Evolutionary conservation across 1,140 invertebrate species (phyloP).

Genomic region (Bombus confusus): DNA sequence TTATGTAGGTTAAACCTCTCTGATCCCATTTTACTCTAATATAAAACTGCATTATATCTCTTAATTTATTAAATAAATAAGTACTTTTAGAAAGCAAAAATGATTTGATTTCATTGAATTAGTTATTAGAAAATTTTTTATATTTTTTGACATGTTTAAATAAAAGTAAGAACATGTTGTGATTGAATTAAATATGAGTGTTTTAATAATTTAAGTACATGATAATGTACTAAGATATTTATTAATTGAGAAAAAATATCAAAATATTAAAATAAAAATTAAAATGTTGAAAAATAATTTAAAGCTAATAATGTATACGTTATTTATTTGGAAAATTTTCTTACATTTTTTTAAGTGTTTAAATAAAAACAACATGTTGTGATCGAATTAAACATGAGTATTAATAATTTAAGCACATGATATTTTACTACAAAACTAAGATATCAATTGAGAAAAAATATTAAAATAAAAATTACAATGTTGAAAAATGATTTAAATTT

Average conservation of each 20-base stretch:
- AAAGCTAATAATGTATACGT: neutral
- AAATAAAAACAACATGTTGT: neutral
- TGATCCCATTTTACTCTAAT: constrained; percentile 72
- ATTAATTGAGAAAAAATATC: neutral
- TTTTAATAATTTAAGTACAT: neutral
- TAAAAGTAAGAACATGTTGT: neutral
- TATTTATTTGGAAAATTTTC: neutral
- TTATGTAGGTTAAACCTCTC: constrained; percentile 76
- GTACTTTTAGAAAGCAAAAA: neutral
- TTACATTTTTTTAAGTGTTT: neutral
- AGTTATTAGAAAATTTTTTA: neutral
- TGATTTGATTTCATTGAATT: neutral
- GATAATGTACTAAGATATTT: neutral
- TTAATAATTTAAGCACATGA: neutral
- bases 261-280: neutral
- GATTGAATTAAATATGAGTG: neutral
- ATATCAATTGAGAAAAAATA: neutral
- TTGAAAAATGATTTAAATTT: neutral
- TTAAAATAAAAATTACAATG: neutral
- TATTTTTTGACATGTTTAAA: neutral
- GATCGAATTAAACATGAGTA: neutral
- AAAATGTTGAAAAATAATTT: neutral
- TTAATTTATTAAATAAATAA: neutral
- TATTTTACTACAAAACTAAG: too few species aligned
- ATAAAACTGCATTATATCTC: neutral